Evolutionary conservation across 2,888 invertebrate genomes (phyloP).

Genomic region (Diachrysia chrysitis): DNA sequence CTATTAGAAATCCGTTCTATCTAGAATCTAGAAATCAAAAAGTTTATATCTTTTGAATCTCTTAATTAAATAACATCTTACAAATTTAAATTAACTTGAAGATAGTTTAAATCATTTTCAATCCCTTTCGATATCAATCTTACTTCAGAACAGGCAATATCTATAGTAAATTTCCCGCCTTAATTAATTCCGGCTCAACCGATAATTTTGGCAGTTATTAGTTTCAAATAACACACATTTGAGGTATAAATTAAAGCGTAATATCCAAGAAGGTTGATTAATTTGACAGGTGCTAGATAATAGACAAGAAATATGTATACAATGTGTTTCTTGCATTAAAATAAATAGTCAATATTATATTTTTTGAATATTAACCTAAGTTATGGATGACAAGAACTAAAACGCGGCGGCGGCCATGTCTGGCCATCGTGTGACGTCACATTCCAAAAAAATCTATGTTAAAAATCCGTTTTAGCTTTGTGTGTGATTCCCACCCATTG

Average conservation of each 20-base stretch:
- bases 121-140: neutral
- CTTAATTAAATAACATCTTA: conserved; percentile 1
- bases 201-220: neutral
- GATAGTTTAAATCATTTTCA: conserved; percentile 1
- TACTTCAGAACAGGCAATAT: neutral
- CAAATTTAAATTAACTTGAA: conserved; percentile 1
- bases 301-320: too few species aligned
- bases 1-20: neutral
- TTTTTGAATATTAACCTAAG: too few species aligned
- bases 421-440: too few species aligned
- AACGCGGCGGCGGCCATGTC: too few species aligned
- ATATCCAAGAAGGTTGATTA: neutral
- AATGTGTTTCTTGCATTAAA: too few species aligned
- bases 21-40: neutral
- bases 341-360: too few species aligned
- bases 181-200: neutral
- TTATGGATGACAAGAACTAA: too few species aligned
- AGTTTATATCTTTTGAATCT: neutral
- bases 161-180: neutral
- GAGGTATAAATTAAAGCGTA: neutral
- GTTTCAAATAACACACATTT: neutral
- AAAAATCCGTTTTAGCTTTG: too few species aligned
- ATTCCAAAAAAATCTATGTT: too few species aligned
- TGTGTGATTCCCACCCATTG: too few species aligned
- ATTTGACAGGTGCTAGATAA: too few species aligned